A percentile compares a stretch with the other conserved stretches of the same genome.
phyloP scores from a whole-genome alignment of 1,140 invertebrate species.

The Macrocentrus cingulum region DNA sequence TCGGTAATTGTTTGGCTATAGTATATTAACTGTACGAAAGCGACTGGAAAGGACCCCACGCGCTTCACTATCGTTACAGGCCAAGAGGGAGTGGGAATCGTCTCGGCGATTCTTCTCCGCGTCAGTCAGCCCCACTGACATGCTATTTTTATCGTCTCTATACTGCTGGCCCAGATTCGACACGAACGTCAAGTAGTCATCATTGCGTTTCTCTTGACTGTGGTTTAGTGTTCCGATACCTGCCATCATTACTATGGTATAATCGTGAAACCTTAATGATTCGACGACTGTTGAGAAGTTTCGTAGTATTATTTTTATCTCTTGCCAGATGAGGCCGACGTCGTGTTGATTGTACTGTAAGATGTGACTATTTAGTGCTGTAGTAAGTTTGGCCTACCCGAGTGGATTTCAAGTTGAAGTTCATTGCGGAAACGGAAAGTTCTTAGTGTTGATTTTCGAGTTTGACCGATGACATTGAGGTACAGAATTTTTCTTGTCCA shows the following conservation, averaged over 20 bases:
- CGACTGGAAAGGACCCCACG: neutral
- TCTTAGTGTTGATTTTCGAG: neutral
- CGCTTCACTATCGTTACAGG: neutral
- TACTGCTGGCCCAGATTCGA: slow-evolving; percentile 51
- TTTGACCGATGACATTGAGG: slow-evolving; percentile 11
- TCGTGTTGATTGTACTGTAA: slow-evolving; percentile 6
- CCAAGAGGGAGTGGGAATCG: neutral
- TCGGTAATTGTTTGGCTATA: neutral
- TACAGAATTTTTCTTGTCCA: neutral
- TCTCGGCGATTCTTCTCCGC: neutral
- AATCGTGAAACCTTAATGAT: no score
- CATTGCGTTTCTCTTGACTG: slow-evolving; percentile 6
- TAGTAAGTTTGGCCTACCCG: neutral
- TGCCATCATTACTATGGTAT: no score
- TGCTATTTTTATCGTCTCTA: slow-evolving; percentile 50
- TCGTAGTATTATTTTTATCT: no score
- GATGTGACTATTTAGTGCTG: slow-evolving; percentile 15
- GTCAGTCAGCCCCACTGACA: slow-evolving; percentile 35
- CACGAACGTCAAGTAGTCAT: slow-evolving; percentile 35
- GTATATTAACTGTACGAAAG: neutral
- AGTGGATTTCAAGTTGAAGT: slow-evolving; percentile 8
- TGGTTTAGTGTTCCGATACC: no score
- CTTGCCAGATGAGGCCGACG: no score
- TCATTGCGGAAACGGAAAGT: neutral
- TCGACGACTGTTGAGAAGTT: no score